Evolutionary conservation across 2,113 vertebrate species (phyloP), one percentile per base, ranked within the genome.

Genomic region (Platysternon megacephalum): DNA sequence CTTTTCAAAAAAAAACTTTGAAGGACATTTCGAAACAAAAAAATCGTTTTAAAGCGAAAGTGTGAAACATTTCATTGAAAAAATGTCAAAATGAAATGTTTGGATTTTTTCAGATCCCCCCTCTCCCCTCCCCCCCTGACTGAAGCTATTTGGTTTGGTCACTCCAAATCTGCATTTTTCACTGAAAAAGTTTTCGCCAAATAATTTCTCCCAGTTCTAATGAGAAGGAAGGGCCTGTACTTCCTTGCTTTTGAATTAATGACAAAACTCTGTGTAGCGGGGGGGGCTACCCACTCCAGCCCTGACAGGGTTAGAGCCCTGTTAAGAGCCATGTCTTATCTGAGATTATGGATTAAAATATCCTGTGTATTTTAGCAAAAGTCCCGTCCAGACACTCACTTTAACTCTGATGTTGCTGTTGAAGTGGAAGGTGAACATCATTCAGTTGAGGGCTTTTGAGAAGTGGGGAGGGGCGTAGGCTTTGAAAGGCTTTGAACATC

Each of bases 401-500:
- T 46, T 32, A 81, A 93, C 74, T 74, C 68, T 61, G 58, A 61
- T 61, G 29, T 61, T 32, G 29, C 58, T 42, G 32, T 65, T 79
- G 11, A 79, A 95, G 46, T 8, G 21, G 48, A 81, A 94, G 65
- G 82, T 93, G 91, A 79, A 91, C 1, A 10, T 51, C 48, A 22
- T 61, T 87, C 79, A 32, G 0, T 0, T 35, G 56, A 76, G 68
- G 79, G 91, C 78, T 44, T 90, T 91, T 93, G 79, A 1, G 1
- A 0, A 51, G 74, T 22, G 3, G 2, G 88, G 53, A 91, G 80
- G 83, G 32, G 52, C 22, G 3, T 0, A 1, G 74, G 53, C 93
- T 96, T 94, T 94, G 84, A 97, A 94, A 1, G 61, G 53, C 93
- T 96, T 94, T 94, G 84, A 97, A 95, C 93, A 42, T 3, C 78